Base-by-base conservation (phyloP, 2,797 vertebrate species). In the Aphelocoma californica region DNA sequence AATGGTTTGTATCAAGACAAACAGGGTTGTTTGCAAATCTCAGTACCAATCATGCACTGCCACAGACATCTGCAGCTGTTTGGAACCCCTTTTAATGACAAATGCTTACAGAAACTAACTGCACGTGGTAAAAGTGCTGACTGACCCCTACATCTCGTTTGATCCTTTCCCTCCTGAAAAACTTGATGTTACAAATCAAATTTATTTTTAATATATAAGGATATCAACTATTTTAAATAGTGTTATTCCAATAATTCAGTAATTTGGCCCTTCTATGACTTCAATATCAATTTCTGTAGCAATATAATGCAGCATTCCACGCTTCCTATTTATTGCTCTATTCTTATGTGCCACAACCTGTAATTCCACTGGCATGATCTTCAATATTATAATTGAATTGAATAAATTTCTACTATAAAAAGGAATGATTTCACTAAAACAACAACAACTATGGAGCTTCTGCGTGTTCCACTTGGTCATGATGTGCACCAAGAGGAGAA, bases 381-480 rank as follows among this genome's bases (percentile, higher is more conserved):
- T 53, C 5, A 56, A 50, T 38, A 40, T 14, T 25, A 31, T 10
- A 38, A 31, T 2, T 48, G 18, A 38, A 31, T 2, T 48, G 17
- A 77, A 78, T 47, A 62, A 77, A 42, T 0, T 0, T 29, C 70
- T 71, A 24, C 34, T 36, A n/a, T n/a, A 80, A 86, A 93, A 79
- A 36, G 6, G 2, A 84, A n/a, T 28, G 0, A 56, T 80, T 92
- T 56, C 26, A 84, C 18, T 56, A 12, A 66, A 86, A 50, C 6
- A 42, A 56, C 40, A 81, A 78, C 14, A 90, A 38, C 0, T 36
- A 18, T 19, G 57, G 28, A 32, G 20, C 25, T 38, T 73, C 34
- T 31, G 32, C 32, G 16, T 0, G 3, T n/a, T 56, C 29, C 18
- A 25, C 23, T 18, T 48, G 24, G 47, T 20, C 1, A 2, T 7